These are phyloP conservation scores for Bostrychus sinensis DNA, from an alignment of 2,113 vertebrate genomes.

Conservation along the genomic window DNA sequence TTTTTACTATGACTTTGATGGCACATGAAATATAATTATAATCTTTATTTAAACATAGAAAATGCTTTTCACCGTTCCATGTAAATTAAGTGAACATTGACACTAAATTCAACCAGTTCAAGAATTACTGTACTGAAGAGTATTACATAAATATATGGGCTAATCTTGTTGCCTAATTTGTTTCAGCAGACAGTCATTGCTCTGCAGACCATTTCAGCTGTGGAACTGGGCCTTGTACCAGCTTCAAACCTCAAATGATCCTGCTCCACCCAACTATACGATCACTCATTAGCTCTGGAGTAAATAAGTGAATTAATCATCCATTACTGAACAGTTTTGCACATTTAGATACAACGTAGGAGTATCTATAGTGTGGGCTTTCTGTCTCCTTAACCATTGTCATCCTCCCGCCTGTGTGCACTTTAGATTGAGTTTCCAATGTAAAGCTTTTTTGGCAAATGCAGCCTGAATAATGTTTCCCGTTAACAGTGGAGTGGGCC, in stretches of 20 bases:
- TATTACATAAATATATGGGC: no score
- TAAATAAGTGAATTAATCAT: slow-evolving; percentile 59
- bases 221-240: slow-evolving; percentile 60
- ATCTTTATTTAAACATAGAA: no score
- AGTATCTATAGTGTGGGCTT: slow-evolving; percentile 33
- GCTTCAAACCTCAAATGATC: slow-evolving; percentile 63
- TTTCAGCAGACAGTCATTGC: slow-evolving; percentile 33
- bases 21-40: no score
- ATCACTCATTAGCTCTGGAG: slow-evolving; percentile 46
- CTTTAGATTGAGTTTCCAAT: slow-evolving; percentile 67
- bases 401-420: slow-evolving; percentile 49
- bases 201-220: slow-evolving; percentile 60
- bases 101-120: no score
- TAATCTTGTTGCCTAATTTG: no score
- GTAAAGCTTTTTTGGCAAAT: slow-evolving; percentile 68
- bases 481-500: slow-evolving; percentile 67
- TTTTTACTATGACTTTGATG: no score
- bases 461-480: slow-evolving; percentile 74
- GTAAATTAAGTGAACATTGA: no score
- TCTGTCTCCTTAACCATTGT: slow-evolving; percentile 30
- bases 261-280: slow-evolving; percentile 48
- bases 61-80: no score
- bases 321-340: slow-evolving; percentile 8
- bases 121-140: no score
- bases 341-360: slow-evolving; percentile 18